Evolutionary conservation across 2,113 vertebrate species (phyloP).

Genomic region (cattle (Bos taurus)): DNA sequence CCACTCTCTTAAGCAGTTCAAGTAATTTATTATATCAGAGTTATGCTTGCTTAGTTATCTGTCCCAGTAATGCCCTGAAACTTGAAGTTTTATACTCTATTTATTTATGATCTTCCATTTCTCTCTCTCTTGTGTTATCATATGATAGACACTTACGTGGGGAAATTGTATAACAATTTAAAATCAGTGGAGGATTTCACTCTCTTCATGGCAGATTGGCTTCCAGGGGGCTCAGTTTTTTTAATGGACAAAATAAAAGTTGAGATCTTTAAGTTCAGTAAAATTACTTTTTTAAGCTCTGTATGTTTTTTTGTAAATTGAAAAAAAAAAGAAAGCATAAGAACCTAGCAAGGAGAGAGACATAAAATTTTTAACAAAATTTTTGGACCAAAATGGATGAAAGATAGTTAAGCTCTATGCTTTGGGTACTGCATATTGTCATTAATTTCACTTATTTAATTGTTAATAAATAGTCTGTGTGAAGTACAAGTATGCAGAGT

Average conservation of each 20-base stretch:
- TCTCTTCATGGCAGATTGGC: not conserved
- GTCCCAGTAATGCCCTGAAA: slow-evolving; percentile 31
- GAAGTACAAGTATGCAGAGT: not conserved
- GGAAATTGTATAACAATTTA: not conserved
- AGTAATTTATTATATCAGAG: slow-evolving; percentile 47
- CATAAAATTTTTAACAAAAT: not conserved
- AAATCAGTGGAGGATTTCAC: not conserved
- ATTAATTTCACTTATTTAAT: not conserved
- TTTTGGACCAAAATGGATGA: not conserved
- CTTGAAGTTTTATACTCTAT: slow-evolving; percentile 34
- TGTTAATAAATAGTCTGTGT: not conserved
- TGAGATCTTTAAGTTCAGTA: not conserved
- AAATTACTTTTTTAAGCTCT: not conserved
- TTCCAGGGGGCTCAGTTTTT: not conserved
- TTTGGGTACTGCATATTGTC: not conserved
- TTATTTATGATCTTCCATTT: slow-evolving; percentile 57
- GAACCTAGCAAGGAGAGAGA: not conserved
- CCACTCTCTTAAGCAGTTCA: not conserved
- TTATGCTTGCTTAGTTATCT: slow-evolving; percentile 44
- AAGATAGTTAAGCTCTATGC: not conserved
- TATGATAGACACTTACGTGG: not conserved
- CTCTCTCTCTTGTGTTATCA: not conserved
- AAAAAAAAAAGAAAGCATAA: not conserved
- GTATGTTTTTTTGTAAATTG: not conserved
- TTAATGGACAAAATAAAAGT: not conserved